Percentiles rank a stretch among this genome's conserved stretches.
Evolutionary conservation across 2,888 invertebrate species (phyloP).

Genomic region (Harmothoe impar): DNA sequence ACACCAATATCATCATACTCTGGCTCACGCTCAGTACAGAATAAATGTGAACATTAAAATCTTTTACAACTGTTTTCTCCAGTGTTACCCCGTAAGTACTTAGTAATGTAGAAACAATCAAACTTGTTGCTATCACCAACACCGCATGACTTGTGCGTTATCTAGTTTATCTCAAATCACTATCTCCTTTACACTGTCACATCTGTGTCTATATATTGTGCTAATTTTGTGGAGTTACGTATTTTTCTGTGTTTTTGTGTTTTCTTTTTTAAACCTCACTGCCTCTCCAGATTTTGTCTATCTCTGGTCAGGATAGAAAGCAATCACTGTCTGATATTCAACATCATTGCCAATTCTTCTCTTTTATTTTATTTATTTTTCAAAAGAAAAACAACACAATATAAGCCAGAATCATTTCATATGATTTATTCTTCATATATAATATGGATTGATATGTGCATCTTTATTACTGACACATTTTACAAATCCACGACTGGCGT

Average conservation of each 20-base stretch:
- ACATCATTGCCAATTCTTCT: conserved; percentile 3
- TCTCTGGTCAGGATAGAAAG: neutral
- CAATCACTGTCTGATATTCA: conserved; percentile 2
- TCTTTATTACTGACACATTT: neutral
- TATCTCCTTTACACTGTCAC: too few relatives aligned
- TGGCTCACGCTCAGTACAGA: too few relatives aligned
- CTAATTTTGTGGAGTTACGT: too few relatives aligned
- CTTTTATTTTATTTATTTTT: too few relatives aligned
- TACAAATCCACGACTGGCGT: conserved; percentile 7
- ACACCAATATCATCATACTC: too few relatives aligned
- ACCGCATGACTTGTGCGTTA: too few relatives aligned
- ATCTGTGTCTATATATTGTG: too few relatives aligned
- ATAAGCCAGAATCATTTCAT: too few relatives aligned
- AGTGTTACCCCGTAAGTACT: conserved; percentile 27
- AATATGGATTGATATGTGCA: neutral
- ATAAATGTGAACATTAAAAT: neutral
- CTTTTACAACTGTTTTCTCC: neutral
- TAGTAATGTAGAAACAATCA: neutral
- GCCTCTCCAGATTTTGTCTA: neutral
- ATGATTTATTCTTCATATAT: too few relatives aligned
- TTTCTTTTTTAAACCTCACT: neutral
- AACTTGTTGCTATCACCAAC: too few relatives aligned
- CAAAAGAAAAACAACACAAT: too few relatives aligned
- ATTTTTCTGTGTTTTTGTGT: neutral
- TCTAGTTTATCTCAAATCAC: too few relatives aligned